Base-by-base conservation (phyloP, 2,888 invertebrate genomes). In the Conistra vaccinii region DNA sequence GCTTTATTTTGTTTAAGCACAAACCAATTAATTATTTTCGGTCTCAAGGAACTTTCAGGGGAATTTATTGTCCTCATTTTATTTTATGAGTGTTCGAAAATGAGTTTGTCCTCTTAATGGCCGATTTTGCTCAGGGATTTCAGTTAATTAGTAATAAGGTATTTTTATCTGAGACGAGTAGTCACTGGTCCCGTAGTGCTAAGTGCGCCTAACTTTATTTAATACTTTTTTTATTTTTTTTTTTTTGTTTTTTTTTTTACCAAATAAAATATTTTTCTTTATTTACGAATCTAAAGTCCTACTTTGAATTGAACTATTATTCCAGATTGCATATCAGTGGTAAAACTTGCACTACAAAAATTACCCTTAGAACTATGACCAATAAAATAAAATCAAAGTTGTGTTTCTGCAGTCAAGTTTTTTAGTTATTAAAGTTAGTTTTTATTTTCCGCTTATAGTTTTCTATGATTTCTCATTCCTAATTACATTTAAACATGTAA, bases 21-120 rank as follows among this genome's bases (percentile, higher is more conserved):
- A 81, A 81, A 81, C 86, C 89, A 89, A 91, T 91, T 90, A 91
- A 91, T 91, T 91, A 90, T 90, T 90, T 89, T 86, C 76, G 82
- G 84, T 79, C 87, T 88, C 83, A 86, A 87, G 79, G 87, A 86
- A 85, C 84, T 87, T 88, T 58, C 74, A 63, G 66, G 74, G 76
- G 86, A 86, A 88, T 89, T 87, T 85, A 88, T 82, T 74, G 80
- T 78, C 63, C 71, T 69, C 77, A 80, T 87, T 86, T 88, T 83
- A 78, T 83, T 85, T 83, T 80, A 87, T 83, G 82, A 86, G 76
- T 85, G 68, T 85, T 87, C 69, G 81, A 74, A 85, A 80, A 80
- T 88, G 76, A 84, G 78, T 85, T 87, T 80, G 69, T 82, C 57
- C 23, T 39, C 23, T 48, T 65, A 57, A 72, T 73, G 53, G 66